A percentile compares a stretch with the other conserved stretches of the same genome.
Conservation (phyloP, 2,888 invertebrate species). For the Druceiella hillmani region DNA sequence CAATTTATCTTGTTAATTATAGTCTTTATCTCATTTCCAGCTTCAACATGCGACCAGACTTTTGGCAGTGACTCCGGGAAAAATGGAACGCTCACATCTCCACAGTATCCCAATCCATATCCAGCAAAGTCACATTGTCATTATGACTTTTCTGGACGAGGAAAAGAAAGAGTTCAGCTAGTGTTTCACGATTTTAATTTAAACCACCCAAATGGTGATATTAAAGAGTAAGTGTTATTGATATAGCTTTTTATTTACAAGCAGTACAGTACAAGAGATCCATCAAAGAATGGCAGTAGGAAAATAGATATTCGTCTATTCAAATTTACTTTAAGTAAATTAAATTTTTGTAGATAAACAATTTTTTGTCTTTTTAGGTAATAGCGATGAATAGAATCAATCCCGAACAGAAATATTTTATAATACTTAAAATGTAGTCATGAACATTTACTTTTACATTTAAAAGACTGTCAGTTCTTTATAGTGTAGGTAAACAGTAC, state of each 20-base stretch:
- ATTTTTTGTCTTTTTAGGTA: too few relatives aligned
- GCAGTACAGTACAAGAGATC: background rate
- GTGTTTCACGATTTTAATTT: slow-evolving; percentile 81
- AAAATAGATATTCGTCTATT: background rate
- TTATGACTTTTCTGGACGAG: slow-evolving; percentile 85
- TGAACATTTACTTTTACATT: too few relatives aligned
- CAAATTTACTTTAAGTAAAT: slow-evolving; percentile 27
- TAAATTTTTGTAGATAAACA: too few relatives aligned
- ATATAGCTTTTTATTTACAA: slow-evolving; percentile 3
- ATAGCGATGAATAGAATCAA: too few relatives aligned
- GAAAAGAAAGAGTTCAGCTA: slow-evolving; percentile 80
- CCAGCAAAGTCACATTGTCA: slow-evolving; percentile 76
- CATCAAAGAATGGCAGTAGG: background rate
- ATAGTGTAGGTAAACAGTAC: too few relatives aligned
- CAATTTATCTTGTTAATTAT: too few relatives aligned
- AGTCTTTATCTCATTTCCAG: slow-evolving; percentile 50
- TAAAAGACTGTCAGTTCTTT: too few relatives aligned
- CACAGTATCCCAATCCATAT: slow-evolving; percentile 79
- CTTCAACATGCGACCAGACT: slow-evolving; percentile 70
- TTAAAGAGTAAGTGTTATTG: slow-evolving; percentile 54
- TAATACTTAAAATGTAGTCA: too few relatives aligned
- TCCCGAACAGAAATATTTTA: too few relatives aligned
- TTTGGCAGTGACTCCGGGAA: slow-evolving; percentile 75
- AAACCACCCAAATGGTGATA: slow-evolving; percentile 57
- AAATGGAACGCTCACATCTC: slow-evolving; percentile 80